phyloP scores from a whole-genome alignment of 2,113 vertebrate species.

The Cyanoderma ruficeps region DNA sequence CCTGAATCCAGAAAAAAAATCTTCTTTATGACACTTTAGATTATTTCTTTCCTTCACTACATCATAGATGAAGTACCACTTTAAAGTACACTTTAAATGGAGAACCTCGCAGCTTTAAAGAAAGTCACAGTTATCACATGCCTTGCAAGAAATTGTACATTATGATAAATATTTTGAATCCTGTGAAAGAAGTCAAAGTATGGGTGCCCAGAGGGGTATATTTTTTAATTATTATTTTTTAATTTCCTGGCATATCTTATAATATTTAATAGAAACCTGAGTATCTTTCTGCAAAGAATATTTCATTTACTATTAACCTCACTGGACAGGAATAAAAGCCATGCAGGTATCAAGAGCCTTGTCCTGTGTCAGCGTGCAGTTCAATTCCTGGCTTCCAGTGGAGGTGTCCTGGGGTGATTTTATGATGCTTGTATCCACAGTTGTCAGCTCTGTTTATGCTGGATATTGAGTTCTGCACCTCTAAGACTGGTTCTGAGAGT shows the following conservation, averaged over 20 bases:
- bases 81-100: not conserved
- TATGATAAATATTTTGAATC: not conserved
- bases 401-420: not conserved
- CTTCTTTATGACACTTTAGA: not conserved
- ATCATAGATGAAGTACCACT: not conserved
- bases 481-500: not conserved
- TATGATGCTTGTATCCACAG: not conserved
- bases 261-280: not conserved
- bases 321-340: not conserved
- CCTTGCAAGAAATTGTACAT: not conserved
- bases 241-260: not conserved
- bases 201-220: not conserved
- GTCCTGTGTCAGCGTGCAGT: rapidly evolving
- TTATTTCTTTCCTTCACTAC: not conserved
- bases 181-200: not conserved
- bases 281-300: not conserved
- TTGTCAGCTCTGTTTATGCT: not conserved
- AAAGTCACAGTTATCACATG: not conserved
- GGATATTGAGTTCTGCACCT: not conserved
- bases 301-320: not conserved
- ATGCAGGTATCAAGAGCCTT: not conserved
- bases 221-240: not conserved
- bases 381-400: not conserved
- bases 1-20: not conserved
- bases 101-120: not conserved